These are phyloP conservation scores for Cephonodes hylas DNA, from an alignment of 2,888 invertebrate species.

Conservation along the genomic window DNA sequence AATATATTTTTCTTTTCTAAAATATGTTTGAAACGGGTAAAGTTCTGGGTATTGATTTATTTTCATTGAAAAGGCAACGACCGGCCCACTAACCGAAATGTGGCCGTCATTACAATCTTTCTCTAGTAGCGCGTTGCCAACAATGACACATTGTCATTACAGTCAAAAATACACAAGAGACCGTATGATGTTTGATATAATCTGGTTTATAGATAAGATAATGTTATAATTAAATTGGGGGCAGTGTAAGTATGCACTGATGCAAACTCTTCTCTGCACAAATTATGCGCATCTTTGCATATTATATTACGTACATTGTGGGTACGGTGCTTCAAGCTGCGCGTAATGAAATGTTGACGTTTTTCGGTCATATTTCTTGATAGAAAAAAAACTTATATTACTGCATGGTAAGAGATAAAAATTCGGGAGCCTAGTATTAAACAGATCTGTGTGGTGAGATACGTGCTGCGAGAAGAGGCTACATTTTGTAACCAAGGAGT, in stretches of 20 bases:
- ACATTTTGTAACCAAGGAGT: no score
- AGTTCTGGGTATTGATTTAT: conserved; percentile 9
- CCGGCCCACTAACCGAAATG: conserved; percentile 65
- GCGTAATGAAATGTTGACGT: neutral
- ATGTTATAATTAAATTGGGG: neutral
- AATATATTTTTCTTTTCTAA: neutral
- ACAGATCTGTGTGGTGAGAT: no score
- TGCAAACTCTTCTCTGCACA: no score
- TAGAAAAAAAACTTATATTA: no score
- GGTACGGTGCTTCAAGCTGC: no score
- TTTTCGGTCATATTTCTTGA: no score
- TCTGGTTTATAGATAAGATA: conserved; percentile 6
- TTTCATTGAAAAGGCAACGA: conserved; percentile 49
- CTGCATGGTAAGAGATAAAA: no score
- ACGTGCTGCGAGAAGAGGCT: no score
- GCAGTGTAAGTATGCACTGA: neutral
- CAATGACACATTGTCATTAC: conserved; percentile 26
- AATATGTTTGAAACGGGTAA: neutral
- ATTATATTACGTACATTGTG: no score
- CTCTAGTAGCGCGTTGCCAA: conserved; percentile 32
- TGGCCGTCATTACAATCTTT: conserved; percentile 37
- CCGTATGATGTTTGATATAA: neutral
- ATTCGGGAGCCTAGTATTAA: no score
- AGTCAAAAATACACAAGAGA: conserved; percentile 26
- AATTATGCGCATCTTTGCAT: neutral